Evolutionary conservation across 92 coral and sea anemone genomes (phyloP), one percentile per base, ranked within the genome.

Genomic region (Porites evermanni): DNA sequence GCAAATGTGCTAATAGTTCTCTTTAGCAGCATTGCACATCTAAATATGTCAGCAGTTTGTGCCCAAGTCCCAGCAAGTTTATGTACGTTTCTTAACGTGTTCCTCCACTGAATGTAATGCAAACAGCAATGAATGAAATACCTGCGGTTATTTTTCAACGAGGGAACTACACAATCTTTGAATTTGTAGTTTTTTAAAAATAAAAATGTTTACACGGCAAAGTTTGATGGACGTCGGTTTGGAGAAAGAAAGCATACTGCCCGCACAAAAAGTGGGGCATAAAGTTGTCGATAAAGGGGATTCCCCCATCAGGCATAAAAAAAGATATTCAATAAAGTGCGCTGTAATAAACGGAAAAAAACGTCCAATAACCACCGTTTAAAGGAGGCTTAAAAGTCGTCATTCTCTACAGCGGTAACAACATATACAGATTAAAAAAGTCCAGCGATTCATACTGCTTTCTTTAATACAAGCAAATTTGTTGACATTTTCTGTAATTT

Each of bases 41-140:
- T 85, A 38, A 80, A 87, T 64, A 86, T 92, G 79, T 92, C 95
- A 47, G 83, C 92, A 56, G 90, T 89, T 92, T 92, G 88, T 89
- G 92, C 89, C 89, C 95, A 84, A 70, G 88, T 81, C n/a, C 95
- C 92, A 19, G 76, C 21, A 59, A 11, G 24, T 50, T 64, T 56
- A 77, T 29, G 32, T 29, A 29, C 74, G 51, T 53, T 44, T 17
- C 86, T 83, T 79, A 14, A 88, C 67, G 69, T 77, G 88, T 59
- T 83, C 77, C 67, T 66, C 66, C 72, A 88, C 79, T 16, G 91
- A 20, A 8, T 61, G 64, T 63, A 72, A 77, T 23, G 77, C 10
- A 79, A 83, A 84, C 26, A 89, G 78, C 17, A 78, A 23, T 16
- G 58, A 80, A 24, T 52, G 29, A 77, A 88, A 84, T 32, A 85